These are phyloP conservation scores for Aleiodes sp. DNA, from an alignment of 1,140 invertebrate species.

Conservation along the genomic window DNA sequence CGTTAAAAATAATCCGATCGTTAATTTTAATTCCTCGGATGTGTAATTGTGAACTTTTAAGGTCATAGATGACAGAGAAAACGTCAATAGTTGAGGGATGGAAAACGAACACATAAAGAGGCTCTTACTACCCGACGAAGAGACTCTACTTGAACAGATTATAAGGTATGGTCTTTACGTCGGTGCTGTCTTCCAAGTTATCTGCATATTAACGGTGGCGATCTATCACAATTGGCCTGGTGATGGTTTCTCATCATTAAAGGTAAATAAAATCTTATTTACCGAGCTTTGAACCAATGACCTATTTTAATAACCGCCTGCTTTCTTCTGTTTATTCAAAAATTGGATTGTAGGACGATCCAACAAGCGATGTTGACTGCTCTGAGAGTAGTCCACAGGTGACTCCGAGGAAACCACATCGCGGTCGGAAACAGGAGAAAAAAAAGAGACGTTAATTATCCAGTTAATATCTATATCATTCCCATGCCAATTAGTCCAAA, in stretches of 20 bases:
- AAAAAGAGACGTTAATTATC: conserved; percentile 61
- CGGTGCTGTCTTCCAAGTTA: conserved; percentile 62
- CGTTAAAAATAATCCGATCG: not conserved
- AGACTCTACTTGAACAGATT: conserved; percentile 60
- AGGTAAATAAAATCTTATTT: conserved; percentile 46
- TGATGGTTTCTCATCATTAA: conserved; percentile 58
- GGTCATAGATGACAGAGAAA: conserved; percentile 12
- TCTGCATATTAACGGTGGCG: conserved; percentile 60
- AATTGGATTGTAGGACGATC: conserved; percentile 56
- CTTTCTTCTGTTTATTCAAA: not conserved
- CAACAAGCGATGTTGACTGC: conserved; percentile 60
- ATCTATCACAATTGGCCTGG: conserved; percentile 59
- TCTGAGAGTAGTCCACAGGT: conserved; percentile 65
- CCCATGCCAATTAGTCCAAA: not conserved
- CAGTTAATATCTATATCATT: not conserved
- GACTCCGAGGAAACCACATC: conserved; percentile 61
- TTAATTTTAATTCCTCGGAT: not conserved
- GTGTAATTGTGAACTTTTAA: not conserved
- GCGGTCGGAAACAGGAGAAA: conserved; percentile 62
- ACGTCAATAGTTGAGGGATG: conserved; percentile 24
- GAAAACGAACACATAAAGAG: conserved; percentile 49
- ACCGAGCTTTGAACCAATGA: not conserved
- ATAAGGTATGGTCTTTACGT: conserved; percentile 62
- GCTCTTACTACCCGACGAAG: conserved; percentile 60
- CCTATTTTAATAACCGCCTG: not conserved